Conservation (phyloP, 2,113 vertebrate genomes). For the Shinisaurus crocodilurus region DNA sequence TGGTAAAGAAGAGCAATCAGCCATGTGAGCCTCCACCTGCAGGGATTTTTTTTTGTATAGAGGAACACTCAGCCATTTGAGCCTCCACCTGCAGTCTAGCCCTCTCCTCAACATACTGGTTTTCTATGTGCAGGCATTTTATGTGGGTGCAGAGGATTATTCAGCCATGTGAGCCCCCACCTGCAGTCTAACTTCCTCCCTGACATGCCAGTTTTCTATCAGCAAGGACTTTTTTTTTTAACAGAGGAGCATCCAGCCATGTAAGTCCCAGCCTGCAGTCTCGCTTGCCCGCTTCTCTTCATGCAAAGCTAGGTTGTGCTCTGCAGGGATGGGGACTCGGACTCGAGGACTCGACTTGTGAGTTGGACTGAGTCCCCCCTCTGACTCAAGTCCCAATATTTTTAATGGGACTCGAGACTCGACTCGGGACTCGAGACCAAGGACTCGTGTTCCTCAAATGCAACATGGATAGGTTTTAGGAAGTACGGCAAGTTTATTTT, state of each 20-base stretch:
- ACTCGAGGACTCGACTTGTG: too few relatives aligned
- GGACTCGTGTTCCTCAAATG: too few relatives aligned
- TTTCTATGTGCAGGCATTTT: neutral
- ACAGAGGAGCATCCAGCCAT: neutral
- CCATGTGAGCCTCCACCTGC: neutral
- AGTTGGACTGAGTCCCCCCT: too few relatives aligned
- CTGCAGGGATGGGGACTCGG: too few relatives aligned
- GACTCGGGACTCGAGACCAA: too few relatives aligned
- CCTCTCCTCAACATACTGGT: neutral
- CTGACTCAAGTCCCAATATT: too few relatives aligned
- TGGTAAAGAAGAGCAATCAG: neutral
- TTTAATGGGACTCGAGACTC: too few relatives aligned
- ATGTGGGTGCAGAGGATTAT: neutral
- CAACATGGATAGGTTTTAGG: too few relatives aligned
- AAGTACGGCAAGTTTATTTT: too few relatives aligned
- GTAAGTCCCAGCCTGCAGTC: neutral
- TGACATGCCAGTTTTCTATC: neutral
- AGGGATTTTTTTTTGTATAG: neutral
- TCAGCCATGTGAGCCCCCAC: neutral
- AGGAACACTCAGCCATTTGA: neutral
- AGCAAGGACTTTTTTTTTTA: neutral
- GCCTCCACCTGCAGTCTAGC: neutral
- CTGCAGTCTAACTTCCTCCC: neutral
- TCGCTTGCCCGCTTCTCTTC: neutral
- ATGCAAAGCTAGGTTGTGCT: too few relatives aligned